A percentile compares a stretch with the other conserved stretches of the same genome.
Conservation (phyloP, 2,113 vertebrate genomes). For the Lepus europaeus region DNA sequence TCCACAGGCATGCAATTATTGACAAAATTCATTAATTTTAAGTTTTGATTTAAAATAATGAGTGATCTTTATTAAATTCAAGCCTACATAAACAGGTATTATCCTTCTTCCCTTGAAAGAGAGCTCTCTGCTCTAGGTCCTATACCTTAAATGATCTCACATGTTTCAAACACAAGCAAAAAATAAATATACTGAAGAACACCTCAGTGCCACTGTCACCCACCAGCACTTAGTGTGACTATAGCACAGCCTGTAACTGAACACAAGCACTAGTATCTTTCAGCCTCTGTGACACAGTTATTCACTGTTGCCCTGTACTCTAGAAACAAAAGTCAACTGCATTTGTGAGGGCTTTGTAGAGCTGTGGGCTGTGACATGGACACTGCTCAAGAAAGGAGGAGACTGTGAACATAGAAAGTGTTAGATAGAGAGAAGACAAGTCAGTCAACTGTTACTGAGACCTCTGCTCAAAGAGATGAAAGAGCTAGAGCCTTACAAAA, state of each 20-base stretch:
- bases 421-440: background rate
- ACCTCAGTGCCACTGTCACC: background rate
- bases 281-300: background rate
- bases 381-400: background rate
- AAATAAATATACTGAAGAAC: background rate
- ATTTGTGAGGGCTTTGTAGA: accelerated
- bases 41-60: conserved; percentile 18
- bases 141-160: background rate
- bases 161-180: background rate
- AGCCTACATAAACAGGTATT: background rate
- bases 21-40: conserved; percentile 29
- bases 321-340: background rate
- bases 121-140: background rate
- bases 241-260: background rate
- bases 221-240: background rate
- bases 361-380: background rate
- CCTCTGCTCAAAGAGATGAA: background rate
- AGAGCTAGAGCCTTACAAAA: background rate
- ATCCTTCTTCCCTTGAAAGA: background rate
- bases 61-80: background rate
- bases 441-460: background rate
- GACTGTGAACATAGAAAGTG: background rate
- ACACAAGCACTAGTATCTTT: background rate
- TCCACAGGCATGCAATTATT: background rate
- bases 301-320: background rate